Evolutionary conservation across 2,797 vertebrate genomes (phyloP).

Genomic region (Knipowitschia caucasica): DNA sequence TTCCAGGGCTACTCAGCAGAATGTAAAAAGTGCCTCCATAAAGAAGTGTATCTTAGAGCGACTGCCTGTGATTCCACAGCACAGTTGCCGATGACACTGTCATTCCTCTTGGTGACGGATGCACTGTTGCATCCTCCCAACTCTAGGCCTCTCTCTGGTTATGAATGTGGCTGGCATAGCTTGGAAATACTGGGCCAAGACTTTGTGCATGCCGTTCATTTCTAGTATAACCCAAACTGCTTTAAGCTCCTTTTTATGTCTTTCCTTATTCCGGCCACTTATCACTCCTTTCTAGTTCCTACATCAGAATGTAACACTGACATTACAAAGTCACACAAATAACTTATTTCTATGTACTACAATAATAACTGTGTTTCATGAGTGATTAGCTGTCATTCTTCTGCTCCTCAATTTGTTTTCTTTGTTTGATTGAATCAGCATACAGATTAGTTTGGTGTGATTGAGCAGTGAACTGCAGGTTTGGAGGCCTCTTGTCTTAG

Average conservation of each 20-base stretch:
- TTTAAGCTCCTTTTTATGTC: not conserved
- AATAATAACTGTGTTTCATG: constrained; percentile 36
- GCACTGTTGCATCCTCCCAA: constrained; percentile 64
- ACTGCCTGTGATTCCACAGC: constrained; percentile 73
- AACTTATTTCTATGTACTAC: constrained; percentile 20
- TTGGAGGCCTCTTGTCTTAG: constrained; percentile 39
- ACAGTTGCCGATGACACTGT: constrained; percentile 71
- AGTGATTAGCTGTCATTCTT: constrained; percentile 48
- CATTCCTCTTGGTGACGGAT: constrained; percentile 77
- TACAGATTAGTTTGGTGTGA: constrained; percentile 49
- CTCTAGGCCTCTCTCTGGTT: constrained; percentile 56
- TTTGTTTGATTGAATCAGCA: constrained; percentile 47
- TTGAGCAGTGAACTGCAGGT: constrained; percentile 42
- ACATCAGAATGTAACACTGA: constrained; percentile 27
- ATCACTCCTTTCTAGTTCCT: constrained; percentile 11
- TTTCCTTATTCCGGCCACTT: constrained; percentile 11
- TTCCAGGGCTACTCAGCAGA: constrained; percentile 76
- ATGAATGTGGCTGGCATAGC: constrained; percentile 62
- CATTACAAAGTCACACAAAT: constrained; percentile 2
- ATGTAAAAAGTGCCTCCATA: constrained; percentile 73
- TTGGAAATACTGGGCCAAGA: constrained; percentile 49
- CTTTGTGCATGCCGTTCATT: constrained; percentile 15
- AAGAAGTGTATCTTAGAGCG: constrained; percentile 71
- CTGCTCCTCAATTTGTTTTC: constrained; percentile 48
- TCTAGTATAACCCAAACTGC: constrained; percentile 18